Percentiles rank a stretch among this genome's conserved stretches.
Evolutionary conservation across 2,888 invertebrate genomes (phyloP).

Genomic region (Drosophila nr. medialis): DNA sequence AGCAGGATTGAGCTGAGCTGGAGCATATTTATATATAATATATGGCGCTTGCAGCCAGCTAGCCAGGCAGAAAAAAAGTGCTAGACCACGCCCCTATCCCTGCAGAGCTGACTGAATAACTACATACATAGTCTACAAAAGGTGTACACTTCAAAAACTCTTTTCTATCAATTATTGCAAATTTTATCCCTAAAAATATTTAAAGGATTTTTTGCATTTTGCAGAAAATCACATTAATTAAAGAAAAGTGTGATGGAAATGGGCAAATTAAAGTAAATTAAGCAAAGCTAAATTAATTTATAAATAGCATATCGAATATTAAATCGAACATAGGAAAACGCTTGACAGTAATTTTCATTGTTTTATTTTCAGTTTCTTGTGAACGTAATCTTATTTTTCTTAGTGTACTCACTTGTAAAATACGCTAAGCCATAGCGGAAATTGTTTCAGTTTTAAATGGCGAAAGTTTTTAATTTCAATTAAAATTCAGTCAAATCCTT

Average conservation of each 20-base stretch:
- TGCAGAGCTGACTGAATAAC: background rate
- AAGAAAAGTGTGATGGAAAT: no score
- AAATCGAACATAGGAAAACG: background rate
- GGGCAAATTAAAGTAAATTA: background rate
- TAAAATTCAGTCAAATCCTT: slow-evolving; percentile 61
- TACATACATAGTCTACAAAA: background rate
- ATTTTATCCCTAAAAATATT: background rate
- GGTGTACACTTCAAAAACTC: background rate
- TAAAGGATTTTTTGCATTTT: background rate
- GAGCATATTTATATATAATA: slow-evolving; percentile 57
- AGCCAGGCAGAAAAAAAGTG: slow-evolving; percentile 11
- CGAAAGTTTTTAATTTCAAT: slow-evolving; percentile 59
- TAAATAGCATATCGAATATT: background rate
- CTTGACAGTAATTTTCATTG: background rate
- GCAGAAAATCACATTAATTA: no score
- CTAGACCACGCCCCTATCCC: slow-evolving; percentile 10
- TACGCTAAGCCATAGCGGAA: slow-evolving; percentile 40
- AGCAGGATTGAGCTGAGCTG: slow-evolving; percentile 3
- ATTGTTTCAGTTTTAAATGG: slow-evolving; percentile 60
- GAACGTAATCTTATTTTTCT: background rate
- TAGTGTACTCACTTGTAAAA: slow-evolving; percentile 11
- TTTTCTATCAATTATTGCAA: background rate
- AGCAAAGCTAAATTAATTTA: background rate
- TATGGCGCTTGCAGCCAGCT: slow-evolving; percentile 34
- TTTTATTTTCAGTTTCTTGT: background rate